Evolutionary conservation across 2,113 vertebrate genomes (phyloP), one percentile per base, ranked within the genome.

Genomic region (Myotis davidii): DNA sequence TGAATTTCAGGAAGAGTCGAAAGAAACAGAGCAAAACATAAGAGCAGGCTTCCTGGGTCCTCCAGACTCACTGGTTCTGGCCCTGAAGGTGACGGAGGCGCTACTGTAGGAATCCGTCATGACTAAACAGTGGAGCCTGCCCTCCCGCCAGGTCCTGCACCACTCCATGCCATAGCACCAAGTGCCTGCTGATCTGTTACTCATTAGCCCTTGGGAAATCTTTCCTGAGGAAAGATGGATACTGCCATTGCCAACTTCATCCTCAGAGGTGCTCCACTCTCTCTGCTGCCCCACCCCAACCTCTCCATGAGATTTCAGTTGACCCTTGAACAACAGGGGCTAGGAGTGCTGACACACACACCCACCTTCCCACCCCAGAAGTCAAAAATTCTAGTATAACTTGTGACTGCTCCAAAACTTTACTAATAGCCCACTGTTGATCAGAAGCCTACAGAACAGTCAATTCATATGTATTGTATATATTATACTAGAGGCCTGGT

Each of bases 21-120:
- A 27, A 83, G 65, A 79, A 59, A 90, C 65, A 29, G 45, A 79
- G 9, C 11, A 45, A 76, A 78, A 27, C 8, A 34, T 64, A 81
- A 91, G 25, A 73, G 29, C 9, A 85, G 56, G 9, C 73, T 18
- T 67, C 23, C 14, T 42, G 11, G 34, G 32, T 45, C 42, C 69
- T 70, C 56, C 27, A 76, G 45, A 61, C 34, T 13, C 74, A 0
- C 48, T 52, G 14, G 23, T 25, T 52, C 56, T 45, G 25, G 13
- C 7, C 16, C 48, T 10, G 7, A 17, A 1, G 14, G 67, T 54
- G 39, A 20, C 23, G 2, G 0, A 59, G 39, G 17, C 42, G 39
- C 29, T 12, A 5, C 7, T 16, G 3, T 0, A 64, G 25, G 42
- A 52, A 50, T n/a, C 2, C 14, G 0, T n/a, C 16, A 14, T 3